Base-by-base conservation (phyloP, 1,140 invertebrate genomes). In the Acromyrmex charruanus region DNA sequence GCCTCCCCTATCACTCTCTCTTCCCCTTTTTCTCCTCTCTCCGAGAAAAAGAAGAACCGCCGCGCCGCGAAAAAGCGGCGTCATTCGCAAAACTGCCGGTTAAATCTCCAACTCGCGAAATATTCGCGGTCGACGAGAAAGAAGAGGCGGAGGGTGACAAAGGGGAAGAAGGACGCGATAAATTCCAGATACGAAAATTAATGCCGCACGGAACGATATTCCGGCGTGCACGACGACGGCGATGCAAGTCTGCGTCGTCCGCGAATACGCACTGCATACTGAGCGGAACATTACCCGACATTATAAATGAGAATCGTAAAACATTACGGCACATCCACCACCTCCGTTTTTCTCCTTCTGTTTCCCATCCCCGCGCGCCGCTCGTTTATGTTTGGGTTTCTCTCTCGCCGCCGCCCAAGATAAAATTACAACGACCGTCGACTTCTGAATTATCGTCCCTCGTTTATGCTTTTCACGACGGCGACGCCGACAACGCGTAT, bases 221-320 rank as follows among this genome's bases (percentile, higher is more conserved):
- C 69, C 79, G 88, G 53, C 25, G 59, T 44, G 59, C 39, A 39
- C 59, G 81, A 69, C 69, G 77, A 66, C 53, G 31, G 21, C 71
- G 72, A 81, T 86, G 84, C 75, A 86, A 86, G 84, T 86, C 28
- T 21, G 68, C 77, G 39, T 51, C 66, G 39, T 69, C n/a, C 68
- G 66, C 87, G 87, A 87, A 89, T 92, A 92, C 87, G 88, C 77
- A 87, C 71, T 90, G 91, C 92, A 92, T 90, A 92, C 90, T 87
- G 88, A 91, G 88, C 85, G 77, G 87, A 91, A 92, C 92, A 92
- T 92, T 92, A 92, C 86, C 55, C 87, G 72, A 85, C 88, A 90
- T 92, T 92, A 92, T 92, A 90, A 92, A 92, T 91, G 92, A 88
- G 91, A 91, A 92, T 92, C 91, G 86, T 92, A 92, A 92, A 92